Evolutionary conservation across 2,888 invertebrate genomes (phyloP).

Genomic region (Machimus atricapillus): DNA sequence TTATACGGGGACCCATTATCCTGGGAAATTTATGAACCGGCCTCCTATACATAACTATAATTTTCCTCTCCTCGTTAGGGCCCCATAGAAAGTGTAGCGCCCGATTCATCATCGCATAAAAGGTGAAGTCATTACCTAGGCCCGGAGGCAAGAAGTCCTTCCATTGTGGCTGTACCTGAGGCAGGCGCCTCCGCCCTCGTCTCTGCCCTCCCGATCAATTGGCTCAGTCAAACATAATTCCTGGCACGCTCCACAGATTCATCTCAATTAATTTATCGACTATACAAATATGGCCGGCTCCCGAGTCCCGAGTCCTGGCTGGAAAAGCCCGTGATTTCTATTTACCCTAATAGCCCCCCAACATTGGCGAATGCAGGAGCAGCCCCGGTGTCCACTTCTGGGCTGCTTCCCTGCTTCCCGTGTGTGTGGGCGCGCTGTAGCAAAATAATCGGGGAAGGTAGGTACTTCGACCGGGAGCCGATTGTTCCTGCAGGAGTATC

Average conservation of each 20-base stretch:
- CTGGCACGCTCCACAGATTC: conserved; percentile 15
- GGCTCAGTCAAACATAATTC: conserved; percentile 15
- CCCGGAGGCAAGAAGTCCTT: not conserved
- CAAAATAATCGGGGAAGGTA: not conserved
- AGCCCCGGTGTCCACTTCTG: not conserved
- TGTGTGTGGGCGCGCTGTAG: not conserved
- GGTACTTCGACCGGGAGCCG: not conserved
- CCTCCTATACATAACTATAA: not conserved
- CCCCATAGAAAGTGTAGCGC: not conserved
- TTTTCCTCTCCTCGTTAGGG: conserved; percentile 23
- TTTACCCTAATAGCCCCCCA: not conserved
- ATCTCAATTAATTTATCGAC: conserved; percentile 30
- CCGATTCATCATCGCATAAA: conserved; percentile 15
- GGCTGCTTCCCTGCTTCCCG: not conserved
- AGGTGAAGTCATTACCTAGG: not conserved
- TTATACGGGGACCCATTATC: conserved; percentile 6
- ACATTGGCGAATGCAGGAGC: not conserved
- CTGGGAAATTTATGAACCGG: not conserved
- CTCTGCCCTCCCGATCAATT: not conserved
- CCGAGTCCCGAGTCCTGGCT: not conserved
- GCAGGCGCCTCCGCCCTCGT: not conserved
- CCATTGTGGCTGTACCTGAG: not conserved
- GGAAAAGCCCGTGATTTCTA: not conserved
- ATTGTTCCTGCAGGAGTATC: not conserved
- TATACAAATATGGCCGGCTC: not conserved